Conservation (phyloP, 2,888 invertebrate species). For the Platycnemis pennipes region DNA sequence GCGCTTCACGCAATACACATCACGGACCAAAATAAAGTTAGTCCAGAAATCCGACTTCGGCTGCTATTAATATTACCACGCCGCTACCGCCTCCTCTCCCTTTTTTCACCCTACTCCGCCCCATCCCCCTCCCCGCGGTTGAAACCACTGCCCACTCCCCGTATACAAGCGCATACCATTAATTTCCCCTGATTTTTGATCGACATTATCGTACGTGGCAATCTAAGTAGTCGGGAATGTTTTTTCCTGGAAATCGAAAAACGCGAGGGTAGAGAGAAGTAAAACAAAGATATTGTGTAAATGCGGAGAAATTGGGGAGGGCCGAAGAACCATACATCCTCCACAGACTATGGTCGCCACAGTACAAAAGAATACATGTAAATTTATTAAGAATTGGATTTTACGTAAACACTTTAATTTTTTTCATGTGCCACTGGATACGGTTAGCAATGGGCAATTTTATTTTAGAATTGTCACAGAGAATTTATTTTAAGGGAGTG, state of each 20-base stretch:
- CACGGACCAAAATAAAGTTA: slow-evolving; percentile 59
- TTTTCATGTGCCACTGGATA: too few species aligned
- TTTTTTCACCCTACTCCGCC: not conserved
- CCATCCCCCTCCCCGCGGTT: too few species aligned
- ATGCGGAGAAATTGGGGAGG: too few species aligned
- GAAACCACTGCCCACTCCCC: not conserved
- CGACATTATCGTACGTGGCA: not conserved
- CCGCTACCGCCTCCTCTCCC: not conserved
- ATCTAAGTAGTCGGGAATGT: not conserved
- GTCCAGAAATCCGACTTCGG: slow-evolving; percentile 56
- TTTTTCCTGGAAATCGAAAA: not conserved
- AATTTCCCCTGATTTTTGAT: not conserved
- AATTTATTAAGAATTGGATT: too few species aligned
- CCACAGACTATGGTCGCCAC: too few species aligned
- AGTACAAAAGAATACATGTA: too few species aligned
- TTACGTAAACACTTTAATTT: too few species aligned
- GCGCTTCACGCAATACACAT: slow-evolving; percentile 50
- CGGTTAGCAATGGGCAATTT: too few species aligned
- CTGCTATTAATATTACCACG: slow-evolving; percentile 15
- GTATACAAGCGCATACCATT: not conserved
- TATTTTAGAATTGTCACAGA: too few species aligned
- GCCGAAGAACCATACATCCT: too few species aligned
- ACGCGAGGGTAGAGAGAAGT: not conserved
- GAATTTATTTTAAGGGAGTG: too few species aligned
- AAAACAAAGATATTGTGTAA: not conserved